Evolutionary conservation across 2,113 vertebrate species (phyloP).

Genomic region (Himantopus leucocephalus): DNA sequence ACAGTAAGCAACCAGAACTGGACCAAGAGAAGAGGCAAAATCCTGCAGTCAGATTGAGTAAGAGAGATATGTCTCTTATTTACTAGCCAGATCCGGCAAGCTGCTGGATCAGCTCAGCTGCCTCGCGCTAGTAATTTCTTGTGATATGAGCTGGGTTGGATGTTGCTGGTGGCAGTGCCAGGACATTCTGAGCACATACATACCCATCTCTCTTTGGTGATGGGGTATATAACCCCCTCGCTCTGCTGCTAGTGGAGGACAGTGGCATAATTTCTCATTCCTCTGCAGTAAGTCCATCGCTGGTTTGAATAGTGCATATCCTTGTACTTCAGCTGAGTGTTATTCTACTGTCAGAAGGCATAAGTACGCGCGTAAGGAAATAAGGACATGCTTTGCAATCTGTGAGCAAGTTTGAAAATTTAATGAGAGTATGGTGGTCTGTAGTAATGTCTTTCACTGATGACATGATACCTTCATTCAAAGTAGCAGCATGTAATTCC

Average conservation of each 20-base stretch:
- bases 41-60: not conserved
- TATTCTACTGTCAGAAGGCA: not conserved
- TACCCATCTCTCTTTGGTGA: not conserved
- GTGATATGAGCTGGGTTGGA: not conserved
- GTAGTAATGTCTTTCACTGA: not conserved
- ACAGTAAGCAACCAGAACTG: not conserved
- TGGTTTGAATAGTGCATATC: not conserved
- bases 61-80: not conserved
- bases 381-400: not conserved
- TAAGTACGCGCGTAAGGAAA: not conserved
- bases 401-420: not conserved
- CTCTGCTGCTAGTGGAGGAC: not conserved
- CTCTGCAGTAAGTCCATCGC: not conserved
- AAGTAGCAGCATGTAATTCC: not conserved
- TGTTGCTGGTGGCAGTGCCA: not conserved
- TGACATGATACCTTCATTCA: not conserved
- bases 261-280: not conserved
- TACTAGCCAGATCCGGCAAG: not conserved
- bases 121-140: not conserved
- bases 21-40: not conserved
- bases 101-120: not conserved
- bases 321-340: not conserved
- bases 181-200: not conserved
- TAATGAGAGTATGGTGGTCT: not conserved
- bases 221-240: not conserved